Evolutionary conservation across 2,888 invertebrate species (phyloP).

Genomic region (Lithophane ornitopus): DNA sequence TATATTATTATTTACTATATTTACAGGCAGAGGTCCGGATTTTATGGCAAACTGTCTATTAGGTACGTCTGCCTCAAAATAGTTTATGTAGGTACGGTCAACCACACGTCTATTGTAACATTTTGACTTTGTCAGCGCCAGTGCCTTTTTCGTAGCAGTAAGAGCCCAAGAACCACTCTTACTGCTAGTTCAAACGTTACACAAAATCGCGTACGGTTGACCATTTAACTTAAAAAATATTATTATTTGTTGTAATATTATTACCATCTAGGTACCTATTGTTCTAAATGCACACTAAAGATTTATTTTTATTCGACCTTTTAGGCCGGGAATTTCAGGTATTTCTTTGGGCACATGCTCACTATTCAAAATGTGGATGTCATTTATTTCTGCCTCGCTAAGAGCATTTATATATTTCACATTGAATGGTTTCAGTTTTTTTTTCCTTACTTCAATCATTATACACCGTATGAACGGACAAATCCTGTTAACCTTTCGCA

Average conservation of each 20-base stretch:
- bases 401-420: background rate
- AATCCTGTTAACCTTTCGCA: background rate
- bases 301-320: conserved; percentile 27
- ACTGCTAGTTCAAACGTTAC: background rate
- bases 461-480: background rate
- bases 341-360: conserved; percentile 18
- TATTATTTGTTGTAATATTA: conserved; percentile 2
- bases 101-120: background rate
- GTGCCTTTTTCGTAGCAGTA: background rate
- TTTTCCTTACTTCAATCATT: background rate
- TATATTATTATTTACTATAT: conserved; percentile 1
- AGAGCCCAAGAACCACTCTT: background rate
- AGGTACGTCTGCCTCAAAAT: conserved; percentile 2
- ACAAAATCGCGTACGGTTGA: conserved; percentile 5
- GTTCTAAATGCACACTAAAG: conserved; percentile 34
- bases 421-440: background rate
- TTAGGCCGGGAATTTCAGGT: conserved; percentile 30
- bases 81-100: conserved; percentile 13
- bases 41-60: background rate
- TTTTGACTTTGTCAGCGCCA: background rate
- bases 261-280: conserved; percentile 26
- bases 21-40: conserved; percentile 17
- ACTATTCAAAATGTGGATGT: background rate
- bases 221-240: background rate
- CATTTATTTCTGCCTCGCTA: background rate